Base-by-base conservation (phyloP, 2,113 vertebrate species). In the Pseudopipra pipra region DNA sequence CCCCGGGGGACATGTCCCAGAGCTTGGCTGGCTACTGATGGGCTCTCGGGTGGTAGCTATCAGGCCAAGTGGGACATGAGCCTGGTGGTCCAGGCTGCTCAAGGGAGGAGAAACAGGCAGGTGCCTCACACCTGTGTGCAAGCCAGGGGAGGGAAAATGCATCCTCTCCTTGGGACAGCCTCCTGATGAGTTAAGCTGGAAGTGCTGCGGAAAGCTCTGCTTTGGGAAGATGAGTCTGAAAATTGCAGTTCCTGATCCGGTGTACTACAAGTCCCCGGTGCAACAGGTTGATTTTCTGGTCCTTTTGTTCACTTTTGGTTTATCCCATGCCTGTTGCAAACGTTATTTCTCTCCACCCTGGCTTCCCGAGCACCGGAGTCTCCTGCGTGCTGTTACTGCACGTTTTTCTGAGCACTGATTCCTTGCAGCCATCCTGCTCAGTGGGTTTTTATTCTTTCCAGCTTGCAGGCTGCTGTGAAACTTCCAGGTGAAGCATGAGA, bases 381-480 rank as follows among this genome's bases (percentile, higher is more conserved):
- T 91, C 46, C n/a, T 66, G 44, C 31, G 31, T 0, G 0, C 65
- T 44, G 20, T 37, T n/a, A 1, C 7, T 0, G 0, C 37, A 76
- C 1, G 0, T 76, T 88, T 44, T 58, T 43, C 49, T 11, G 19
- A 62, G 63, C 4, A 2, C 44, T 70, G 1, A 41, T 83, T 93
- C 58, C 46, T 65, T 67, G 44, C 63, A 22, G 2, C 24, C 21
- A 1, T 22, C 55, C 24, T 9, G 9, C 31, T 31, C 1, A 8
- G 47, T 55, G 54, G 2, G 2, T 9, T 66, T 78, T 43, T 9
- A 18, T 59, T 49, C 14, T 80, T 33, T 35, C 22, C 41, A 70
- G 37, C 80, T 70, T 39, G 14, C 37, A 28, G 41, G 17, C 12
- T 80, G 11, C 44, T 56, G 12, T 25, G 67, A 56, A 65, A 44